Base-by-base conservation (phyloP, 2,113 vertebrate species). In the Albula glossodonta region DNA sequence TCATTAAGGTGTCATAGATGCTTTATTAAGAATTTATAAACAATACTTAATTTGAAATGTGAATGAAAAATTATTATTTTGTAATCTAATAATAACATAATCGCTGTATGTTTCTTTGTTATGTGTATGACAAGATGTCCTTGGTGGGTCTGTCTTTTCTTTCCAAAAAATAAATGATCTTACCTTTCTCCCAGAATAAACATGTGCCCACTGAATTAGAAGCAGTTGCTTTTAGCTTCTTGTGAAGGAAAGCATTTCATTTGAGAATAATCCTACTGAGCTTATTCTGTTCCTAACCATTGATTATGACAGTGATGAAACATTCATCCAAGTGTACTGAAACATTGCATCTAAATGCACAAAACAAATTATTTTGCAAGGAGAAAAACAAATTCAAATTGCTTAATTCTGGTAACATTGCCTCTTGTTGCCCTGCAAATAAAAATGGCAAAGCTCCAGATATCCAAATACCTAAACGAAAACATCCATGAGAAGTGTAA, bases 281-380 rank as follows among this genome's bases (percentile, higher is more conserved):
- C 96, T 96, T 96, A 96, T 96, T 96, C 96, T 96, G 95, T 96
- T 97, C 96, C 95, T 96, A 93, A 94, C 93, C 96, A 96, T 95
- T 95, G 95, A 95, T 95, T 96, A 95, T 96, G 95, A 96, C 96
- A 96, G 96, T 95, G 94, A 94, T 95, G 94, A 94, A 95, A 95
- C 94, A 93, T 95, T 96, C 96, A 96, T 96, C 96, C 96, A 95
- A 96, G 95, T 91, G 96, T 96, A 95, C 90, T 89, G 90, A 92
- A 96, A 95, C 95, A 85, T 96, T 92, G 93, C 95, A 96, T 96
- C 95, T 96, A 95, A 97, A 97, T 95, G 95, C 95, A 95, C 95
- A 95, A 96, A 96, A 96, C 95, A 96, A 96, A 96, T 97, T 97
- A 96, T 96, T 96, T 96, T 97, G 96, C 95, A 95, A 95, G 94